phyloP scores from a whole-genome alignment of 2,113 vertebrate species.

The Cyprinodon tularosa region DNA sequence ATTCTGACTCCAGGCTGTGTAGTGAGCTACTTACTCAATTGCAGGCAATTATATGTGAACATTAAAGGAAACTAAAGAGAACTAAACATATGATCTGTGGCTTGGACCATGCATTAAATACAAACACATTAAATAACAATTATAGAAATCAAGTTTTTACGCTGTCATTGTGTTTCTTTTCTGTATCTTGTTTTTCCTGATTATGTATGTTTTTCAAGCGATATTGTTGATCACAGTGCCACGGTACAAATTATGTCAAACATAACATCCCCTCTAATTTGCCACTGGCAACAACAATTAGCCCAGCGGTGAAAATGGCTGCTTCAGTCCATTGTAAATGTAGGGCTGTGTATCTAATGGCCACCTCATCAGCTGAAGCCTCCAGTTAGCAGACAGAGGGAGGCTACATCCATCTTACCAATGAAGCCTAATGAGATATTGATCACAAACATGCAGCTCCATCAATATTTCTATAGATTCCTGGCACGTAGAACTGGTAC shows the following conservation, averaged over 20 bases:
- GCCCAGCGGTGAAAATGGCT: slow-evolving; percentile 48
- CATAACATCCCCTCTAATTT: slow-evolving; percentile 60
- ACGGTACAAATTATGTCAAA: slow-evolving; percentile 11
- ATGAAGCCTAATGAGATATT: slow-evolving; percentile 77
- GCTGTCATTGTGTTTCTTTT: neutral
- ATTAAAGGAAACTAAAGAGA: neutral
- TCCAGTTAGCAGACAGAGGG: slow-evolving; percentile 46
- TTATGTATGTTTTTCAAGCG: slow-evolving; percentile 7
- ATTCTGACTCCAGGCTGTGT: neutral
- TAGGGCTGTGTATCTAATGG: slow-evolving; percentile 63
- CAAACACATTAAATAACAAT: neutral
- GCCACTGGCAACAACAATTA: slow-evolving; percentile 61
- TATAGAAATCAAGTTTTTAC: neutral
- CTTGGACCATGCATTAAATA: neutral
- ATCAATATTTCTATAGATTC: slow-evolving; percentile 68
- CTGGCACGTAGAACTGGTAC: slow-evolving; percentile 3
- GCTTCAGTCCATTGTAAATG: slow-evolving; percentile 48
- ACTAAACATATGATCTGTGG: neutral
- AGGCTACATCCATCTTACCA: slow-evolving; percentile 67
- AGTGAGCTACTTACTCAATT: neutral
- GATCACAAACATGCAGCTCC: slow-evolving; percentile 65
- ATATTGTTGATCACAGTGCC: slow-evolving; percentile 10
- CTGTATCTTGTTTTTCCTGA: neutral
- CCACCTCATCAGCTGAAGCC: slow-evolving; percentile 50
- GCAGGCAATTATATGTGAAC: neutral